Evolutionary conservation across 2,113 vertebrate species (phyloP), one percentile per base, ranked within the genome.

Genomic region (Tetrao urogallus): DNA sequence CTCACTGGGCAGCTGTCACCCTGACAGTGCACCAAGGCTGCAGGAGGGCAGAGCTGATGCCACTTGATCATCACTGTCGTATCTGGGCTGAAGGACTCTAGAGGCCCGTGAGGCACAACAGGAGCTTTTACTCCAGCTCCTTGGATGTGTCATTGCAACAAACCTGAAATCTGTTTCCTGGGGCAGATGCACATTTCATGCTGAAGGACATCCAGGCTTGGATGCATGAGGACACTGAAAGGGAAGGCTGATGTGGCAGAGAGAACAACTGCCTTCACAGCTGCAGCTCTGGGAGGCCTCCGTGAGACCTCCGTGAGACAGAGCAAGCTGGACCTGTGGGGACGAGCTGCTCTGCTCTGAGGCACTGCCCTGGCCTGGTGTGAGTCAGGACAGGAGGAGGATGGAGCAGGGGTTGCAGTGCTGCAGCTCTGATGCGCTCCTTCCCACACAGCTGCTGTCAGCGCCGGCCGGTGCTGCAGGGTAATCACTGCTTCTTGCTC

Each of bases 21-120:
- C 52, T 30, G 17, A 17, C 47, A 36, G 18, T 0, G 0, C 47
- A 43, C 32, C 0, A 0, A n/a, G 84, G 0, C 8, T 14, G 6
- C 47, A n/a, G 16, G 52, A 21, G 58, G 50, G 85, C 40, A 58
- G 77, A 50, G 77, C 63, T 22, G 88, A 21, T 13, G 72, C 38
- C 0, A 3, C 75, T 14, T 66, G 85, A 40, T 13, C 61, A 21
- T 32, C 2, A 19, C 0, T 4, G 1, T 22, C 70, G 11, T 6
- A 8, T 5, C 34, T 16, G 36, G 65, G 65, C 60, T 64, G 81
- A 32, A 40, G 70, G n/a, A 9, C 2, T 12, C 56, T 28, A 3
- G 15, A 27, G 50, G 13, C 52, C 52, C 9, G 0, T 2, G 48
- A 50, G 77, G 12, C 50, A 19, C 0, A 6, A 36, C 30, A 42